Evolutionary conservation across 2,113 vertebrate genomes (phyloP).

Genomic region (Mesembrinibis cayennensis): DNA sequence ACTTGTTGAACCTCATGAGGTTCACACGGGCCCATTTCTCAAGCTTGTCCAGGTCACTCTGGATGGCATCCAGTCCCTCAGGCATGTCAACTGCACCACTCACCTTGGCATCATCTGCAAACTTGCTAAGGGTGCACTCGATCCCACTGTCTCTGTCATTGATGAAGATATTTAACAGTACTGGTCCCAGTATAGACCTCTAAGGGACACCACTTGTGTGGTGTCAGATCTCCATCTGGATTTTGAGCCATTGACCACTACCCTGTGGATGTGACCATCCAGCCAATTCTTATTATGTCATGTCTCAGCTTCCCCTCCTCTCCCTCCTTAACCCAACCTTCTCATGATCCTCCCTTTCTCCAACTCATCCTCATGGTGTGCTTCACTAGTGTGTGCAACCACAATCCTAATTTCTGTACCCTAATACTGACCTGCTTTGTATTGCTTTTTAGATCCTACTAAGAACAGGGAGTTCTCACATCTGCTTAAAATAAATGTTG

Average conservation of each 20-base stretch:
- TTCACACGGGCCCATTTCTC: fast-evolving
- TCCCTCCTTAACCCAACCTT: neutral
- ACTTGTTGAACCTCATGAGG: neutral
- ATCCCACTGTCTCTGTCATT: fast-evolving
- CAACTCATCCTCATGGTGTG: neutral
- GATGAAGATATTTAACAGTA: neutral
- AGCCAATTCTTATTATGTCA: neutral
- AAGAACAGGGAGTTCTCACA: neutral
- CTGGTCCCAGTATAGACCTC: fast-evolving
- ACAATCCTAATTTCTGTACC: neutral
- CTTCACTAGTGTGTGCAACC: neutral
- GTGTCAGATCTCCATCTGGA: neutral
- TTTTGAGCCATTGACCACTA: neutral
- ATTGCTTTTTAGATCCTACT: neutral
- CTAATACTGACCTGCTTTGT: neutral
- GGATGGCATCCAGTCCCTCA: neutral
- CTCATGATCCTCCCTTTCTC: neutral
- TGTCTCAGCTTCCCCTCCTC: neutral
- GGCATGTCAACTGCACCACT: fast-evolving
- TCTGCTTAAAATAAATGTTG: neutral
- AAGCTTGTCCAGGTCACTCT: neutral
- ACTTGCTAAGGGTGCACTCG: neutral
- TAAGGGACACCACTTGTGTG: no score
- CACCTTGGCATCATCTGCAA: neutral
- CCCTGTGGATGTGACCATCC: neutral